Evolutionary conservation across 2,888 invertebrate species (phyloP).

Genomic region (Labia minor): DNA sequence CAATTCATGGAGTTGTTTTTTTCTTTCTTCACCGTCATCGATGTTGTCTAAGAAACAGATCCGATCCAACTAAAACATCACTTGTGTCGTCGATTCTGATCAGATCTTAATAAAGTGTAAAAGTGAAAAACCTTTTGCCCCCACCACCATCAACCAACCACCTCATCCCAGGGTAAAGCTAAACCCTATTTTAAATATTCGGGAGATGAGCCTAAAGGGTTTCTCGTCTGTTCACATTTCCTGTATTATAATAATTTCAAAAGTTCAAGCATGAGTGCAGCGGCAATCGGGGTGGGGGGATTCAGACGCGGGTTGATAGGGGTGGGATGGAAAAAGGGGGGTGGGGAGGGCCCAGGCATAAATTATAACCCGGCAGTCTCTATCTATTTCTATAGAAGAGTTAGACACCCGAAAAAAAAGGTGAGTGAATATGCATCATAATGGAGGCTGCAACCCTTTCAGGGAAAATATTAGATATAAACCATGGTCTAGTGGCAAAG

Average conservation of each 20-base stretch:
- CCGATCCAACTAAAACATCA: too few relatives aligned
- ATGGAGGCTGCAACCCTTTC: constrained; percentile 6
- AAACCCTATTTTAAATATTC: constrained; percentile 4
- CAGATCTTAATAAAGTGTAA: too few relatives aligned
- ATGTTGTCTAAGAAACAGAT: too few relatives aligned
- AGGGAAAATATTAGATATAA: constrained; percentile 13
- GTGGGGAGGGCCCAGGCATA: neutral
- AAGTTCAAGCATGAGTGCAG: constrained; percentile 5
- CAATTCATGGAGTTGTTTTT: too few relatives aligned
- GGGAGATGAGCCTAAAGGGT: constrained; percentile 2
- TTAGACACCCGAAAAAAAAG: neutral
- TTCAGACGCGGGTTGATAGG: neutral
- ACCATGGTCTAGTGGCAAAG: constrained; percentile 13
- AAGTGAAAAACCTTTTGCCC: neutral
- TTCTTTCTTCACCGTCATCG: too few relatives aligned
- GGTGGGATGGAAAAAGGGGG: neutral
- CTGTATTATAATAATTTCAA: constrained; percentile 13
- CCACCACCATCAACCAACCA: too few relatives aligned
- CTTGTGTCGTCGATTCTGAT: too few relatives aligned
- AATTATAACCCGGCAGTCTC: constrained; percentile 13
- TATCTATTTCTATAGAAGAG: constrained; percentile 8
- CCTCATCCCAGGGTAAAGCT: too few relatives aligned
- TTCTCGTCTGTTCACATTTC: neutral
- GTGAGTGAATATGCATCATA: constrained; percentile 13
- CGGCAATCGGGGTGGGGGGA: neutral